A percentile compares a stretch with the other conserved stretches of the same genome.
phyloP scores from a whole-genome alignment of 2,113 vertebrate species.

The Desmodus rotundus region DNA sequence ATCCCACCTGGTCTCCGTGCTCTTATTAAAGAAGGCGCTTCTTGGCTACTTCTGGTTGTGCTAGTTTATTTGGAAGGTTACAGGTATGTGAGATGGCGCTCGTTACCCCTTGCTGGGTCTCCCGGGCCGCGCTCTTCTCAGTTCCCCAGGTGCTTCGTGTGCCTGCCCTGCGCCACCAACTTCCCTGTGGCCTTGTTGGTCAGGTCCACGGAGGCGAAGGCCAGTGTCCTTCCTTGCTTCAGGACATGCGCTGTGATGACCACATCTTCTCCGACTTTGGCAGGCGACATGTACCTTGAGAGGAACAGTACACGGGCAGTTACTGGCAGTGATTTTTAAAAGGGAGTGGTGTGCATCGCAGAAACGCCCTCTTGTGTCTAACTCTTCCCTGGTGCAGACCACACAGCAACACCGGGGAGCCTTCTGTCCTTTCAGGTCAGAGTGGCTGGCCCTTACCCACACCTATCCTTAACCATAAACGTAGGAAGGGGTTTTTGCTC shows the following conservation, averaged over 20 bases:
- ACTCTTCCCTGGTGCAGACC: background rate
- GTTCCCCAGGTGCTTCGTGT: conserved; percentile 92
- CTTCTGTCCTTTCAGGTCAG: background rate
- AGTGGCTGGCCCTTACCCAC: background rate
- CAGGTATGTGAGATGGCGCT: background rate
- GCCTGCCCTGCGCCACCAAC: conserved; percentile 93
- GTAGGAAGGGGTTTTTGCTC: background rate
- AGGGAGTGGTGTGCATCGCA: background rate
- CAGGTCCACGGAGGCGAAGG: conserved; percentile 93
- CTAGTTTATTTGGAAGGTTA: conserved; percentile 38
- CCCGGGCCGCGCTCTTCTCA: background rate
- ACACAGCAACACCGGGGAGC: background rate
- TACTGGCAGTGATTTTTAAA: background rate
- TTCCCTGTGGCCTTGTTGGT: conserved; percentile 92
- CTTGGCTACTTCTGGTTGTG: background rate
- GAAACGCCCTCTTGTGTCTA: background rate
- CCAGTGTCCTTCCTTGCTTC: conserved; percentile 91
- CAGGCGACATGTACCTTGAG: conserved; percentile 93
- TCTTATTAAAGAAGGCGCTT: background rate
- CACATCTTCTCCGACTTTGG: conserved; percentile 92
- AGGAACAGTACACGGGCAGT: conserved; percentile 32
- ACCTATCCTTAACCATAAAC: background rate
- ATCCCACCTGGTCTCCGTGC: background rate
- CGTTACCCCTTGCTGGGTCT: background rate
- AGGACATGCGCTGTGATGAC: conserved; percentile 93